These are phyloP conservation scores for Eriosoma lanigerum DNA, from an alignment of 1,140 invertebrate genomes.

Conservation along the genomic window DNA sequence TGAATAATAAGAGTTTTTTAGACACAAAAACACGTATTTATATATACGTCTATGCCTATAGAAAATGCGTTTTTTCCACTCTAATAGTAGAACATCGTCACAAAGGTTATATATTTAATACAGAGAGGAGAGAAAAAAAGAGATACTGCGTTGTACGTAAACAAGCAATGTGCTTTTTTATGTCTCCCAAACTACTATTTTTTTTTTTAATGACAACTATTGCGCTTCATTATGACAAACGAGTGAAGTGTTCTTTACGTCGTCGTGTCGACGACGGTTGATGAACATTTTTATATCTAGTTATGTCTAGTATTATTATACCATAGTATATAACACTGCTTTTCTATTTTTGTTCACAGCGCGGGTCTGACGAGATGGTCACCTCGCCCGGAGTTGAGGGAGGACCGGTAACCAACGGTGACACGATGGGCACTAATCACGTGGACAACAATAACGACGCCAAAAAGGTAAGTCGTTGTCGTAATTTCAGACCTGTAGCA, in stretches of 20 bases:
- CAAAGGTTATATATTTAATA: constrained; percentile 6
- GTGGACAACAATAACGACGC: constrained; percentile 90
- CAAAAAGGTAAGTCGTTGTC: constrained; percentile 87
- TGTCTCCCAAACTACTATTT: background rate
- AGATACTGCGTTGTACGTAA: background rate
- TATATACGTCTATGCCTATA: background rate
- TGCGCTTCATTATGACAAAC: constrained; percentile 27
- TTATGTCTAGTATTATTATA: background rate
- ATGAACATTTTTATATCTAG: background rate
- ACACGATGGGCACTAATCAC: constrained; percentile 77
- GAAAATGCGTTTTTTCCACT: constrained; percentile 1
- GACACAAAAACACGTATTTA: background rate
- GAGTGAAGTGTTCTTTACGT: constrained; percentile 7
- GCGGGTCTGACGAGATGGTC: constrained; percentile 92
- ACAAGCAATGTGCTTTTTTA: constrained; percentile 25
- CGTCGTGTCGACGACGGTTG: background rate
- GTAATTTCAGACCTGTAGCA: too few relatives aligned
- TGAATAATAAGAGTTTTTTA: too few relatives aligned
- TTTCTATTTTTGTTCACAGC: constrained; percentile 71
- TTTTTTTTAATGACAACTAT: constrained; percentile 44
- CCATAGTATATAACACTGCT: background rate
- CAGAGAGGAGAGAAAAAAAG: background rate
- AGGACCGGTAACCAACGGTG: constrained; percentile 88
- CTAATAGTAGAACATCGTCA: background rate
- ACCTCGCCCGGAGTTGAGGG: constrained; percentile 71